Evolutionary conservation across 2,113 vertebrate genomes (phyloP), one percentile per base, ranked within the genome.

Genomic region (Pollachius pollachius): DNA sequence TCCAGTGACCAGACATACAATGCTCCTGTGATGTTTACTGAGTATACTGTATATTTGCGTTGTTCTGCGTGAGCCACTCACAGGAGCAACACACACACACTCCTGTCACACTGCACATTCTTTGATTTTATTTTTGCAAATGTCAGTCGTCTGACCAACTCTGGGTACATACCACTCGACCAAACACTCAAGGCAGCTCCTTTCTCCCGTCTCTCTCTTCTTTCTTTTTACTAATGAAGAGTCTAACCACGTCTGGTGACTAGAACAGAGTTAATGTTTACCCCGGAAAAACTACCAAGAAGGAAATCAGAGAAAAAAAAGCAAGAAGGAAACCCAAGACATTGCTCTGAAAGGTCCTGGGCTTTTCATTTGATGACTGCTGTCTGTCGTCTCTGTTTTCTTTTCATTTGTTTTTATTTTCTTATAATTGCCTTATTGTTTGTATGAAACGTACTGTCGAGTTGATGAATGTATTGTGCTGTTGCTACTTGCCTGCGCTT

Each of bases 401-500:
- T 34, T 84, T 78, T 7, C 2, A 56, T 83, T 76, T 3, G 67
- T 71, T 68, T 1, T 68, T 80, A 87, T 70, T 81, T 85, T 88
- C 84, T 90, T 85, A 79, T 91, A 92, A 91, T 94, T 92, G 94
- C 94, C 94, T 95, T 94, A 94, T 92, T 93, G 93, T 94, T 85
- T 90, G 89, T 93, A 91, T 89, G 90, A 87, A 90, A 92, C 86
- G 89, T 94, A 91, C 93, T 88, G 94, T 94, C 96, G 85, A 92
- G 89, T 93, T 92, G 84, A 93, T 94, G 95, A 98, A 96, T 94
- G 94, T 98, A 95, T 91, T 89, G 96, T 98, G 95, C 94, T 92
- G 94, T 97, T 90, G 95, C 92, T 92, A 95, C 94, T 95, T 98
- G 96, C 96, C 94, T 98, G 96, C 95, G 91, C 95, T 94, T 93